Evolutionary conservation across 2,797 vertebrate genomes (phyloP).

Genomic region (Microcaecilia unicolor): DNA sequence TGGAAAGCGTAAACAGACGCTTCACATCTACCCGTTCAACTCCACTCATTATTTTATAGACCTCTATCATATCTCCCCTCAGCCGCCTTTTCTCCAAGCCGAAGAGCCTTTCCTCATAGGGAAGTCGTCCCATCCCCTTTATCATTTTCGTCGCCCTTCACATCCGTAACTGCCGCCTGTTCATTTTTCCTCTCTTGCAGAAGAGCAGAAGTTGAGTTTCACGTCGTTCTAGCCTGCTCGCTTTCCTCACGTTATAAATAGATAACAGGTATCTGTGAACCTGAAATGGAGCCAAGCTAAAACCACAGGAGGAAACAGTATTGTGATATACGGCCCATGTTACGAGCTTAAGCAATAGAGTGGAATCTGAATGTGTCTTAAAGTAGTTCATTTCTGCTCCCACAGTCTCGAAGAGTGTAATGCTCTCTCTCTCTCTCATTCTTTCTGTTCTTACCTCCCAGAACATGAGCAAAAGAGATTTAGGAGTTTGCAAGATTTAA

Average conservation of each 20-base stretch:
- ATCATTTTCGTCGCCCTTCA: too few species aligned
- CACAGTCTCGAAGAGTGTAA: constrained; percentile 1
- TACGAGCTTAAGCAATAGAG: constrained; percentile 4
- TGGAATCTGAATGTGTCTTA: neutral
- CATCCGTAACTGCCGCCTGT: neutral
- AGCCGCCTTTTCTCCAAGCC: too few species aligned
- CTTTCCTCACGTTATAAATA: neutral
- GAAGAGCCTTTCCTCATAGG: too few species aligned
- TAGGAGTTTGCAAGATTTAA: neutral
- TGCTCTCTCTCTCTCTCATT: neutral
- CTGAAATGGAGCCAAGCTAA: neutral
- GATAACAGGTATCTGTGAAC: neutral
- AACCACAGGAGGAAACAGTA: fast-evolving
- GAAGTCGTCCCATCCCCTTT: too few species aligned
- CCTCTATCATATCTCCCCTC: too few species aligned
- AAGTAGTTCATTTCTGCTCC: neutral
- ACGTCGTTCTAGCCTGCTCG: neutral
- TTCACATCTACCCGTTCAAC: too few species aligned
- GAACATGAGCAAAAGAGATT: neutral
- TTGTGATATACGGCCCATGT: neutral
- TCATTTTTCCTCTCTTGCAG: neutral
- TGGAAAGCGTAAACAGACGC: too few species aligned
- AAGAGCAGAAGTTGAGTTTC: neutral
- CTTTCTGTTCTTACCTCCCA: neutral
- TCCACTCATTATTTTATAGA: too few species aligned